phyloP scores from a whole-genome alignment of 1,140 invertebrate genomes.

The Adoxophyes honmai region DNA sequence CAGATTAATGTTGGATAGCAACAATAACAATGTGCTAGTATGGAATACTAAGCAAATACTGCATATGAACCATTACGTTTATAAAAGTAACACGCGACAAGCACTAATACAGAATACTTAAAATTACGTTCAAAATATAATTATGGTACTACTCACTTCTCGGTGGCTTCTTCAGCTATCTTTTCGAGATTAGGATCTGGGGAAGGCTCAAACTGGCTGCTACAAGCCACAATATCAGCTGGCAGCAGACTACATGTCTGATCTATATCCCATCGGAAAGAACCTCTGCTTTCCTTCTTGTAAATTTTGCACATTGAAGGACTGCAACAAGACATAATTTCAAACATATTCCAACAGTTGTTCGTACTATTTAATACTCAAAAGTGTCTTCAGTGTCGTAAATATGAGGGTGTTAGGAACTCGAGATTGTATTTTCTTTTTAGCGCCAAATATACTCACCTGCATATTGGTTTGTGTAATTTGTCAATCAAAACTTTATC shows the following conservation, averaged over 20 bases:
- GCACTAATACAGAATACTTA: too few species aligned
- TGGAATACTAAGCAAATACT: too few species aligned
- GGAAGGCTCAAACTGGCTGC: slow-evolving; percentile 72
- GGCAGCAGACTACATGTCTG: slow-evolving; percentile 65
- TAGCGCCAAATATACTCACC: slow-evolving; percentile 42
- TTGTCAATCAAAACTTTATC: slow-evolving; percentile 69
- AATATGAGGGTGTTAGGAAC: too few species aligned
- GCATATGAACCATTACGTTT: too few species aligned
- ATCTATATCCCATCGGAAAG: slow-evolving; percentile 72
- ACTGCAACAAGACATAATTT: slow-evolving; percentile 39
- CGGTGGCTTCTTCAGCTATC: slow-evolving; percentile 69
- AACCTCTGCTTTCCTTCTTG: slow-evolving; percentile 55
- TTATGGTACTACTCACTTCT: slow-evolving; percentile 47
- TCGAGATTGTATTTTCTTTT: too few species aligned
- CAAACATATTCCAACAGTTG: not conserved
- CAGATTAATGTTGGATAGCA: too few species aligned
- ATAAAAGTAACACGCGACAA: too few species aligned
- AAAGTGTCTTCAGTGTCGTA: too few species aligned
- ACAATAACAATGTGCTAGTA: too few species aligned
- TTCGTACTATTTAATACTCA: slow-evolving; percentile 10
- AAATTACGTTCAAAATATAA: too few species aligned
- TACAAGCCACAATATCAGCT: slow-evolving; percentile 69
- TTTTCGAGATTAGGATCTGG: slow-evolving; percentile 70
- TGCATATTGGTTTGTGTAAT: slow-evolving; percentile 71
- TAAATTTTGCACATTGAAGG: slow-evolving; percentile 76